Evolutionary conservation across 2,888 invertebrate genomes (phyloP), one percentile per base, ranked within the genome.

Genomic region (Gnatocerus cornutus): DNA sequence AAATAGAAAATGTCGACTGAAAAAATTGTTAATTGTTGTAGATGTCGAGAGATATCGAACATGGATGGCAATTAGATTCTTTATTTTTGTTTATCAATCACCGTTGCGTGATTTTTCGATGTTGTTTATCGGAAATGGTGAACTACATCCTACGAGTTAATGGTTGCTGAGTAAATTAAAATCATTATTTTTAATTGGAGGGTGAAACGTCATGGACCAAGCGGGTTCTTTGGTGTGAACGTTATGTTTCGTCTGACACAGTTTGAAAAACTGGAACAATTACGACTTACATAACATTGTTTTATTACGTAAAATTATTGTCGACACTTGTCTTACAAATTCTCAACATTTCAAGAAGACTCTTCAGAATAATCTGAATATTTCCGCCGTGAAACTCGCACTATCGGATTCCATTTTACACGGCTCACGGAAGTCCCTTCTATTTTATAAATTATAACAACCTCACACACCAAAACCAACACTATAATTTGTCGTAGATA

Each of bases 401-500:
- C 27, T 50, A 39, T 62, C 64, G 33, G 64, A 64, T 64, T 33
- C 52, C 10, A 52, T 27, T 63, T 52, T 52, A 63, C 52, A 63
- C 27, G 50, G 41, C 43, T 13, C 29, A 33, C 10, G 45, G 37
- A 37, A 14, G 37, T 16, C 13, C 21, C 21, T 30, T 13, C 12
- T 53, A 37, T 16, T 33, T 53, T 37, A 53, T 37, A 30, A 59
- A 62, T 62, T 62, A 62, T 37, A 48, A 37, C 46, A 46, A 37
- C 37, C 14, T 65, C 45, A 56, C 48, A 14, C 33, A 14, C 48
- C 8, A 39, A 67, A 58, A 59, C 46, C 68, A 59, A 52, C 55
- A 48, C 64, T 64, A 70, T 70, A 71, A 71, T 71, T 71, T 71
- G 63, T 68, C 16, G 63, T 66, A 62, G 59, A 65, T 65, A 59